phyloP scores from a whole-genome alignment of 2,113 vertebrate species.

The Nibea albiflora region DNA sequence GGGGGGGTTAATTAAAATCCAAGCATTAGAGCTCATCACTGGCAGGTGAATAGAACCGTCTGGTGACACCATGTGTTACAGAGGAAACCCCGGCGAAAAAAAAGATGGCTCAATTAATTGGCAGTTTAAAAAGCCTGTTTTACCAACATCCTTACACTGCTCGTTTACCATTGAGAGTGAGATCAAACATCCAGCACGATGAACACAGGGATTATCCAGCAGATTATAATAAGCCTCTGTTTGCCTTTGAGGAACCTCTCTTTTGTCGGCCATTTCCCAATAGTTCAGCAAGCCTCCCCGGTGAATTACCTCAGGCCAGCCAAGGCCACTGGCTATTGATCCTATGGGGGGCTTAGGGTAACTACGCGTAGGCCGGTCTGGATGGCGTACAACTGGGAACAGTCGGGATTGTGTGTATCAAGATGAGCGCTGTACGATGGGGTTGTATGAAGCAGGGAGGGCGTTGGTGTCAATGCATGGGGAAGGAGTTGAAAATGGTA shows the following conservation, averaged over 20 bases:
- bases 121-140: constrained; percentile 38
- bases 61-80: constrained; percentile 53
- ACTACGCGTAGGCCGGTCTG: background rate
- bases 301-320: constrained; percentile 50
- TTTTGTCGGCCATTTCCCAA: constrained; percentile 66
- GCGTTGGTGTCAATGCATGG: constrained; percentile 35
- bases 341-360: constrained; percentile 50
- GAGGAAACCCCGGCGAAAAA: constrained; percentile 26
- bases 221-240: constrained; percentile 60
- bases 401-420: constrained; percentile 24
- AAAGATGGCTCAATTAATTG: constrained; percentile 46
- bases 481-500: constrained; percentile 63
- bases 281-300: constrained; percentile 49
- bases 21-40: background rate
- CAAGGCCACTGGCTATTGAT: constrained; percentile 80
- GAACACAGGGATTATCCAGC: constrained; percentile 68
- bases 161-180: constrained; percentile 48
- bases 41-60: constrained; percentile 29
- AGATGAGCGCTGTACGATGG: constrained; percentile 8
- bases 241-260: constrained; percentile 64
- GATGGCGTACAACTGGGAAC: constrained; percentile 8
- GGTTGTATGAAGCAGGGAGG: background rate
- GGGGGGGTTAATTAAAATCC: too few species aligned
- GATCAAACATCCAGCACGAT: constrained; percentile 68
- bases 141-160: constrained; percentile 36